Evolutionary conservation across 2,797 vertebrate species (phyloP), one percentile per base, ranked within the genome.

Genomic region (Balearica regulorum): DNA sequence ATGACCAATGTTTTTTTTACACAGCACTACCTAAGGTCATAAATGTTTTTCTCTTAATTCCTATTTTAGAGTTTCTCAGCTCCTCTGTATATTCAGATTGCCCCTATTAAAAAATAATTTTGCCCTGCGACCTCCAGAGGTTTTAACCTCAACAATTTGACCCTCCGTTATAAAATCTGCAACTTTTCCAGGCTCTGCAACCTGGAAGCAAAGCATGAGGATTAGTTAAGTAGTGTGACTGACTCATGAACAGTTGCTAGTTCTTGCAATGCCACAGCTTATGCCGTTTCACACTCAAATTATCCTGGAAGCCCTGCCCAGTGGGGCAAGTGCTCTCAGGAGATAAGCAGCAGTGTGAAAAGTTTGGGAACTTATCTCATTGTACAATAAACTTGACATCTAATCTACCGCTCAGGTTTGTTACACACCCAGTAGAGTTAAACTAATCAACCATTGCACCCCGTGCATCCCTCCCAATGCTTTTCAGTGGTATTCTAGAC

Each of bases 331-430:
- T 77, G 68, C 33, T 92, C 68, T 89, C 4, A 4, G 75, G 69
- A 95, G 90, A 89, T 94, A 92, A 89, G 57, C 20, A 90, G 29
- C 16, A 18, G 35, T 5, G 18, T 29, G 68, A 94, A 82, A 94
- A 87, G 11, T 62, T 48, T 48, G 69, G 51, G 76, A 88, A 75
- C 0, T 85, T 77, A 83, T 16, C 53, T 78, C 60, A 31, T 31
- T 49, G 31, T 41, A 62, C 87, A 83, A 90, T 5, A 76, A 88
- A 79, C 19, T 33, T 46, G 66, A 64, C 83, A 91, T 43, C 39
- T 85, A 70, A 75, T 91, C 91, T 79, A 41, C 87, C n/a, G 10
- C 20, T 76, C 21, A 20, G 26, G 24, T 75, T 71, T 72, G 48
- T 73, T 73, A 61, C 66, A 62, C 83, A 57, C 54, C 46, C 80